Evolutionary conservation across 2,888 invertebrate species (phyloP), one percentile per base, ranked within the genome.

Genomic region (Caenorhabditis japonica): DNA sequence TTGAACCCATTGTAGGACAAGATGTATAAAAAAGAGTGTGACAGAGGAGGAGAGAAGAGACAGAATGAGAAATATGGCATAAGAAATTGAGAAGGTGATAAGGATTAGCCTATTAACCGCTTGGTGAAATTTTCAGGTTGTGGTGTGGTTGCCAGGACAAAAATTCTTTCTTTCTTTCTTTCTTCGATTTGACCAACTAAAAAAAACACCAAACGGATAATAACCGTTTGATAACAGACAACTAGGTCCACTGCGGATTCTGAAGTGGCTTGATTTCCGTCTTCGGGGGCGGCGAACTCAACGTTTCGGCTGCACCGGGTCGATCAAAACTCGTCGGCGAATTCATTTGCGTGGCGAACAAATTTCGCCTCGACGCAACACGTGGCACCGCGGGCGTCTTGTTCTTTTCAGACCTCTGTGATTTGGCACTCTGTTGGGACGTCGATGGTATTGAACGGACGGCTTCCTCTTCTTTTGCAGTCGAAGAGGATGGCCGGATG

Each of bases 51-150:
- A 3, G 38, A 15, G 27, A n/a, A 39, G 49, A 27, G 19, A 43
- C 51, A 44, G 33, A 59, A n/a, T 44, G 39, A 34, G 39, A 47
- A 33, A 12, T 17, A 58, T 51, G 51, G 58, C 34, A 33, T 30
- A 23, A n/a, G 52, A 36, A 30, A 52, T 36, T 3, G 33, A 10
- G 2, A 4, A 52, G 5, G 52, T 3, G 33, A 10, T 4, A 4
- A 52, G 5, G 38, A 19, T 15, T 10, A 23, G 13, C 13, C 21
- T 44, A 23, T 21, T 30, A 10, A 5, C 10, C 30, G 30, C 30
- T 7, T 10, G 7, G 5, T 10, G 43, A 27, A 17, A 30, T 10
- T 30, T 23, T 4, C 3, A 17, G 3, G 39, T 39, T 19, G 5
- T 17, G 39, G 19, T 15, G 39, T 3, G 5, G 5, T 7, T 4